phyloP scores from a whole-genome alignment of 2,113 vertebrate species.

The Dipodomys ordii region DNA sequence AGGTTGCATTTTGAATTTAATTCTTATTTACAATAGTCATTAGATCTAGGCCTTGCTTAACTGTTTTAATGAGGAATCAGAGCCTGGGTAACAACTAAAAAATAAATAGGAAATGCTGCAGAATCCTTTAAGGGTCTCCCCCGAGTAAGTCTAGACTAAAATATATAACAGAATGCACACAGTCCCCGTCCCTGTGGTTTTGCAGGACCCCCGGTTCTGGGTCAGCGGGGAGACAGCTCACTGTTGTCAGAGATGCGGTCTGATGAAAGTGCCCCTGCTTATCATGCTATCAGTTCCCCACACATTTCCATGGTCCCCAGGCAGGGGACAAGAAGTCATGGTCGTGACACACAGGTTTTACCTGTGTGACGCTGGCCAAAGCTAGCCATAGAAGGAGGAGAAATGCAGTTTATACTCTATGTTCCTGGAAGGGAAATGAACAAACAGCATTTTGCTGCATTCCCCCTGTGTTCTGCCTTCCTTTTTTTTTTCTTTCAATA shows the following conservation, averaged over 20 bases:
- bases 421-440: slow-evolving; percentile 6
- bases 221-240: background rate
- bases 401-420: background rate
- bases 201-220: background rate
- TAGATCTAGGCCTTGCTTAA: background rate
- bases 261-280: too few relatives aligned
- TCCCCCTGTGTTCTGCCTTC: background rate
- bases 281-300: background rate
- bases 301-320: background rate
- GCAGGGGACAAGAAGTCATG: background rate
- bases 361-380: background rate
- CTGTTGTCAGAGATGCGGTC: background rate
- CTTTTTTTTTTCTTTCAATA: background rate
- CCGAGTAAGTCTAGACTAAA: background rate
- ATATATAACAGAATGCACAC: background rate
- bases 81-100: slow-evolving; percentile 23
- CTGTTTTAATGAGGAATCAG: slow-evolving; percentile 12
- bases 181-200: background rate
- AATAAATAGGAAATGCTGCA: background rate
- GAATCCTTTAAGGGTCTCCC: background rate
- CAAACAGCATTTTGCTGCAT: background rate
- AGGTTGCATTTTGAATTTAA: slow-evolving; percentile 5
- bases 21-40: background rate
- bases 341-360: background rate
- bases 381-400: background rate